Evolutionary conservation across 2,113 vertebrate species (phyloP), one percentile per base, ranked within the genome.

Genomic region (Nothocercus nigrocapillus): DNA sequence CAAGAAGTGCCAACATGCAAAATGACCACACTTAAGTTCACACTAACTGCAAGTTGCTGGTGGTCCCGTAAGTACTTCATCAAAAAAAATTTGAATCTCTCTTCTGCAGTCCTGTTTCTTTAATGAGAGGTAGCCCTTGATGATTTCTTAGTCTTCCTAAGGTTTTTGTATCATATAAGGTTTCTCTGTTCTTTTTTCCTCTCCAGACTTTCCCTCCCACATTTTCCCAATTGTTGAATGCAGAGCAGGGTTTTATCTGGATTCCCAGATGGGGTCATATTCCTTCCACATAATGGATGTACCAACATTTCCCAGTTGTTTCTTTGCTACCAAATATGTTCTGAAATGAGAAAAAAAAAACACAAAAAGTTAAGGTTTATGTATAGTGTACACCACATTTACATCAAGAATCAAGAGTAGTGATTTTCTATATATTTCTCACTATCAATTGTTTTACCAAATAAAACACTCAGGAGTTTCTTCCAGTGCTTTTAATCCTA

Each of bases 291-390:
- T 62, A 88, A 85, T 9, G 64, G 89, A 85, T 83, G 72, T 19
- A 67, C 56, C 75, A 94, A 44, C 47, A 88, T 68, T 86, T 94
- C 61, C 34, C 82, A 90, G 73, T 81, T 68, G 63, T 28, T 83
- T 79, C 68, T 61, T 90, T 91, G 79, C 82, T 91, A 93, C 14
- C 5, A 1, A 90, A 63, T 68, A 91, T 27, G 61, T 81, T 90
- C 96, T 97, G 94, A 91, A 97, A 97, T 74, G 85, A 97, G 77
- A 97, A 95, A 38, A 93, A 36, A 19, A 44, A 94, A 20, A 47
- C 14, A 93, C 63, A 91, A 28, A 45, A 74, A 83, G 47, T 86
- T 85, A 83, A 92, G 47, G 32, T 53, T 90, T 84, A 88, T 32
- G 66, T 40, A 88, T 5, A 75, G 9, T 18, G 74, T 51, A 82